Evolutionary conservation across 2,113 vertebrate species (phyloP), one percentile per base, ranked within the genome.

Genomic region (Peromyscus polionotus): DNA sequence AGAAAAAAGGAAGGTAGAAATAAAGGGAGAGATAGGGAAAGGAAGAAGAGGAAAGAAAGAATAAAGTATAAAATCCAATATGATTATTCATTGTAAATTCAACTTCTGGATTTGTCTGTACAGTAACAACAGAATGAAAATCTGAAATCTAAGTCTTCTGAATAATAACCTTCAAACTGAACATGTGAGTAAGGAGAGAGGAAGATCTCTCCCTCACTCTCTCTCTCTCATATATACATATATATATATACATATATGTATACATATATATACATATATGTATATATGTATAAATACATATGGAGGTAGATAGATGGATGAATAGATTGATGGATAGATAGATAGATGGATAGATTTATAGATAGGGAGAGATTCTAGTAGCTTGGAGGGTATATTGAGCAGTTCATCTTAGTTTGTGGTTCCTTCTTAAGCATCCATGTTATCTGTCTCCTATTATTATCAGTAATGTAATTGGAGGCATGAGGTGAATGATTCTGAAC

Each of bases 151-250:
- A 76, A 26, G 57, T 19, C 42, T 93, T 7, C 19, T 75, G 28
- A 77, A 72, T 86, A 83, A 88, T 65, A 91, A 20, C 54, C 33
- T 4, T 26, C 45, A 90, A 90, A 75, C 48, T 39, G 93, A 94
- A 54, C 3, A 65, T 31, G 22, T 73, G 86, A 88, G 36, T 16
- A 57, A 54, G 22, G 45, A 48, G 20, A 70, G 7, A 51, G 51
- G 51, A 51, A 51, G 51, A 51, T 51, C 51, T 51, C 51, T 51
- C 51, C 9, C 51, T 51, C 45, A 48, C 10, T 51, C 48, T 42
- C 42, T 48, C 45, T 48, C 45, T 48, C 45, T 48, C 45, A 48
- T 48, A 48, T 48, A 48, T 48, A 48, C 4, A 48, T 48, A 48
- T 48, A 48, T 7, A 48, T 1, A 48, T 7, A 48, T 7, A 48